Evolutionary conservation across 2,888 invertebrate genomes (phyloP).

Genomic region (Drosophila merina): DNA sequence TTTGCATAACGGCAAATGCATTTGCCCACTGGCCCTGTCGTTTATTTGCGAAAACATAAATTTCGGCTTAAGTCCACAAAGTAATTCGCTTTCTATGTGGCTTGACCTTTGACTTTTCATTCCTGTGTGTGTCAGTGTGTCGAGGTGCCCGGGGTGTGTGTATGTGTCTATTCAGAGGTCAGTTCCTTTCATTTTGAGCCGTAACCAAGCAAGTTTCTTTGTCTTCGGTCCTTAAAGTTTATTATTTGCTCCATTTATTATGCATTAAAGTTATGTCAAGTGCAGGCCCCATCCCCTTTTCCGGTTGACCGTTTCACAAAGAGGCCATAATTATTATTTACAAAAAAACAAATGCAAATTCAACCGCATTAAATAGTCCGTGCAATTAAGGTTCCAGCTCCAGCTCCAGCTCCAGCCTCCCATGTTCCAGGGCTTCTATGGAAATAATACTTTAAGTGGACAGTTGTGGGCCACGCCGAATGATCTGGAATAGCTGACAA

Average conservation of each 20-base stretch:
- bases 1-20: constrained; percentile 67
- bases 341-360: constrained; percentile 43
- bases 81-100: constrained; percentile 6
- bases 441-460: constrained; percentile 77
- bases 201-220: constrained; percentile 43
- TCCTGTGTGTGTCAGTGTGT: constrained; percentile 2
- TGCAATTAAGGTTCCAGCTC: constrained; percentile 64
- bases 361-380: constrained; percentile 29
- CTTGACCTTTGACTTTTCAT: constrained; percentile 58
- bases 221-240: constrained; percentile 48
- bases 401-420: constrained; percentile 21
- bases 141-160: constrained; percentile 1
- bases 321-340: constrained; percentile 47
- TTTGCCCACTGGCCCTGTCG: constrained; percentile 1
- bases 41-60: constrained; percentile 52
- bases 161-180: not conserved
- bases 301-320: constrained; percentile 19
- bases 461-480: constrained; percentile 50
- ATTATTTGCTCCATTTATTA: constrained; percentile 76
- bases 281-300: constrained; percentile 3
- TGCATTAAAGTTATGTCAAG: constrained; percentile 65
- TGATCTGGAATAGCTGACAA: constrained; percentile 68
- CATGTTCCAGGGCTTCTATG: constrained; percentile 47
- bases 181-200: constrained; percentile 16
- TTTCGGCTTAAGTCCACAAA: constrained; percentile 52